These are phyloP conservation scores for Acanthisitta chloris DNA, from an alignment of 2,113 vertebrate species.

Conservation along the genomic window DNA sequence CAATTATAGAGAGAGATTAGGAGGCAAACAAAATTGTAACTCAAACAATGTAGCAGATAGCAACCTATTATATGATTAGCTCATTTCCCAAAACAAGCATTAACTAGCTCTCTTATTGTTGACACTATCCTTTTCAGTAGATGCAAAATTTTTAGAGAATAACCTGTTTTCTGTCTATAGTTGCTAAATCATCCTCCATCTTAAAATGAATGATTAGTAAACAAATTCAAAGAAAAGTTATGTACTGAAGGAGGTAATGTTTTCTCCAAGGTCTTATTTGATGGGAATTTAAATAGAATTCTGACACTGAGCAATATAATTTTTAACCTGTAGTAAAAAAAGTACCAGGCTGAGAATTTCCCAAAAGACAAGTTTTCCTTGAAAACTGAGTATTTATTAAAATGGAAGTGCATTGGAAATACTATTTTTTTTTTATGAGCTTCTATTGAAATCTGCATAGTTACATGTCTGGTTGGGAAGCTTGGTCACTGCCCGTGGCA, in stretches of 20 bases:
- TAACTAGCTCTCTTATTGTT: conserved; percentile 11
- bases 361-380: neutral
- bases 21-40: conserved; percentile 30
- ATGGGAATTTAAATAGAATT: neutral
- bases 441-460: neutral
- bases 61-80: conserved; percentile 47
- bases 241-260: neutral
- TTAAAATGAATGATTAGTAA: neutral
- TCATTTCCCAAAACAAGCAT: conserved; percentile 60
- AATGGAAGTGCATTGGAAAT: neutral
- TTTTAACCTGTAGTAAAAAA: neutral
- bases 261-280: neutral
- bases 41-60: conserved; percentile 66
- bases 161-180: neutral
- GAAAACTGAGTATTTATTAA: neutral
- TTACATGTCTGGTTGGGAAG: neutral
- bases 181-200: neutral
- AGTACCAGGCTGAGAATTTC: neutral
- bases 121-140: neutral
- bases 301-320: neutral
- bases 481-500: neutral
- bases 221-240: neutral
- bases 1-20: neutral
- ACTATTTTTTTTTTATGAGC: neutral
- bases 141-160: neutral